These are phyloP conservation scores for Mactra quadrangularis DNA, from an alignment of 1,140 invertebrate species.

Conservation along the genomic window DNA sequence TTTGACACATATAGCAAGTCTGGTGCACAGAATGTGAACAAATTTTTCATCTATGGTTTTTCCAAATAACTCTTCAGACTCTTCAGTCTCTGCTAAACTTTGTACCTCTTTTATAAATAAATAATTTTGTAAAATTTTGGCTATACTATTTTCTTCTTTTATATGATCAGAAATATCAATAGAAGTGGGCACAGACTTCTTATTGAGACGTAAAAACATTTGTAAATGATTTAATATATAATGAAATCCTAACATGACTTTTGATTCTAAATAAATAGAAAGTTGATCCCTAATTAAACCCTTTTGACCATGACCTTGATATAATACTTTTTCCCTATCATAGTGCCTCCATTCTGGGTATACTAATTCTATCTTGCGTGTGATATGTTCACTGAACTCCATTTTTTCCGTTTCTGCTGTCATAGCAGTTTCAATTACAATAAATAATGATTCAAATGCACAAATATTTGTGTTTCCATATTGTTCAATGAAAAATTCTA, in stretches of 20 bases:
- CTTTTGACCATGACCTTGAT: not conserved
- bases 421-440: not conserved
- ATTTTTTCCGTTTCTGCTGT: too few relatives aligned
- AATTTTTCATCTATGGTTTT: not conserved
- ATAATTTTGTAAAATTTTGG: not conserved
- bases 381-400: not conserved
- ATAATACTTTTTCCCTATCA: not conserved
- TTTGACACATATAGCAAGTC: not conserved
- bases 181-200: too few relatives aligned
- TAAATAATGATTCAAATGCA: not conserved
- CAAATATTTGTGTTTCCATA: not conserved
- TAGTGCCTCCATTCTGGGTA: not conserved
- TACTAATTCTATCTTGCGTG: not conserved
- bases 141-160: not conserved
- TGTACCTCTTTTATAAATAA: not conserved
- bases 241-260: not conserved
- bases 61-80: not conserved
- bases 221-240: not conserved
- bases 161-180: too few relatives aligned
- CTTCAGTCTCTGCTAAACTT: not conserved
- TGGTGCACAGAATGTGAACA: not conserved
- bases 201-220: not conserved
- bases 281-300: not conserved
- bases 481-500: not conserved
- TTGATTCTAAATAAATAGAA: not conserved